Conservation (phyloP, 2,888 invertebrate genomes). For the Pteria penguin region DNA sequence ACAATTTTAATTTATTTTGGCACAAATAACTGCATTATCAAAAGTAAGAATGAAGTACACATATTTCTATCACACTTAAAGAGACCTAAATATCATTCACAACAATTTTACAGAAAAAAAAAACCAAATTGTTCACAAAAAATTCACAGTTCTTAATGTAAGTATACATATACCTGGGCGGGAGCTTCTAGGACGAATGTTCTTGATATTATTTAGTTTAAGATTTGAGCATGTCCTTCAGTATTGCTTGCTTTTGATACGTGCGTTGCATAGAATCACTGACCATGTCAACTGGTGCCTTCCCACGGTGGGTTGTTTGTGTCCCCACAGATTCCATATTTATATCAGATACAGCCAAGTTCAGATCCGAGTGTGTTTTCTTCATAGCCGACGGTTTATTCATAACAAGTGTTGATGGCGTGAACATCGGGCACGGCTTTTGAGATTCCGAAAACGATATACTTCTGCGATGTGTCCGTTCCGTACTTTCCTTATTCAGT, state of each 20-base stretch:
- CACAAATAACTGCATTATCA: no score
- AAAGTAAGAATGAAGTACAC: no score
- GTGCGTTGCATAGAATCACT: background rate
- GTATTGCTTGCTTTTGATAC: conserved; percentile 5
- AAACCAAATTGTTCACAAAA: no score
- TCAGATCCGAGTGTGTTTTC: background rate
- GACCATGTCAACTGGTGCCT: background rate
- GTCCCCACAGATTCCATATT: no score
- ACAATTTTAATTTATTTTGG: no score
- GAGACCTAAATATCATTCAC: no score
- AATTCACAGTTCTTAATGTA: no score
- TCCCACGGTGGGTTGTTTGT: background rate
- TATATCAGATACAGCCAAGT: background rate
- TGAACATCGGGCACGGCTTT: background rate
- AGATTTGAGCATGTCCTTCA: conserved; percentile 9
- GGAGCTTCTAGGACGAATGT: no score
- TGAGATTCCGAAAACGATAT: conserved; percentile 8
- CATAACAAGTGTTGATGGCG: background rate
- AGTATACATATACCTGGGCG: no score
- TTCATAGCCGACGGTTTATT: background rate
- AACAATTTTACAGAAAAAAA: no score
- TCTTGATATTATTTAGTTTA: background rate
- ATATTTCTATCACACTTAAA: no score
- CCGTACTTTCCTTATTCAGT: background rate
- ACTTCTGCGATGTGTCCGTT: background rate